These are phyloP conservation scores for Watsonalla cultraria DNA, from an alignment of 2,888 invertebrate genomes.

Conservation along the genomic window DNA sequence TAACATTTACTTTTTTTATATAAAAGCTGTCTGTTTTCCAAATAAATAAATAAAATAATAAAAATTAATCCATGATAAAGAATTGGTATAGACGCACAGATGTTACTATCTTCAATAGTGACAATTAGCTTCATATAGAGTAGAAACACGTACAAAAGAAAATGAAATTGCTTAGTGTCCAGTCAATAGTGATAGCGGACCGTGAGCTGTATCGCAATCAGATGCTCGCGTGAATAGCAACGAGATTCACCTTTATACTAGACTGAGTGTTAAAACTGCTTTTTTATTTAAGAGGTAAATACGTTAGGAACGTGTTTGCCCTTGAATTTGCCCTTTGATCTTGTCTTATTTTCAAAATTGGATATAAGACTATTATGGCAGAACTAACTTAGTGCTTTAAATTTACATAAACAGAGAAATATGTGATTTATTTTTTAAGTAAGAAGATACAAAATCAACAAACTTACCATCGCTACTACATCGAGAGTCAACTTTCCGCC, in stretches of 20 bases:
- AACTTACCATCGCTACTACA: conserved; percentile 96
- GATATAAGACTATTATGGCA: too few species aligned
- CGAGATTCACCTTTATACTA: conserved; percentile 38
- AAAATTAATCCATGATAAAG: too few species aligned
- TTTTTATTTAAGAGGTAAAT: conserved; percentile 1
- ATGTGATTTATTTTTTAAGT: neutral
- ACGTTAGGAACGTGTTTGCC: conserved; percentile 1
- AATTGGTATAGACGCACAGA: neutral
- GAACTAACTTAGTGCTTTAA: neutral
- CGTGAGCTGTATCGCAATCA: conserved; percentile 53
- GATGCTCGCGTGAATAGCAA: conserved; percentile 50
- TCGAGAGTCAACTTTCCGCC: conserved; percentile 98
- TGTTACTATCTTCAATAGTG: neutral
- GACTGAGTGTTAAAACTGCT: conserved; percentile 2
- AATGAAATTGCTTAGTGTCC: conserved; percentile 53
- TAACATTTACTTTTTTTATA: too few species aligned
- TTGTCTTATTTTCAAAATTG: conserved; percentile 1
- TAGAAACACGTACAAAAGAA: conserved; percentile 48
- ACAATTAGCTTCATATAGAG: conserved; percentile 12
- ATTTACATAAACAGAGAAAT: neutral
- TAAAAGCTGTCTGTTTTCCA: too few species aligned
- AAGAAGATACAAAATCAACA: neutral
- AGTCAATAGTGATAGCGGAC: conserved; percentile 64
- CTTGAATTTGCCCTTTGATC: conserved; percentile 12
- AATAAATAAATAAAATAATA: too few species aligned